Conservation (phyloP, 2,113 vertebrate species). For the Globicephala melas region DNA sequence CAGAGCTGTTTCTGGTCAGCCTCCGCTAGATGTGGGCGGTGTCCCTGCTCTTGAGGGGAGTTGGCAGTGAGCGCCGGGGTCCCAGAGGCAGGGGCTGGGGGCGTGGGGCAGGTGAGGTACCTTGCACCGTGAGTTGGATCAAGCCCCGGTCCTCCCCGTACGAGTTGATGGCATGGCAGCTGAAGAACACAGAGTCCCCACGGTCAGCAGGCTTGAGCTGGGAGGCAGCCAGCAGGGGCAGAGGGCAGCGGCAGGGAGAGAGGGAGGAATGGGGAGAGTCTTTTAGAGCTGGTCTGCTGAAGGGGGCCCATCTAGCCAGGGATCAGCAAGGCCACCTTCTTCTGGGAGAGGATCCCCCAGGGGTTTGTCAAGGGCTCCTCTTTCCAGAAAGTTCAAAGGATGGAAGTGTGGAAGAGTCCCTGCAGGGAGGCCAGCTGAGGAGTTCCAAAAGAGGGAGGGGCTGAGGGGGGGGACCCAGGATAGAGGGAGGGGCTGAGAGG, state of each 20-base stretch:
- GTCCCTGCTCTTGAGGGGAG: background rate
- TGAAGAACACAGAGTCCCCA: slow-evolving; percentile 98
- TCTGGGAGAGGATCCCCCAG: background rate
- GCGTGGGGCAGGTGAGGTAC: slow-evolving; percentile 61
- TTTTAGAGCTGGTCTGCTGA: background rate
- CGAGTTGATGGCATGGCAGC: slow-evolving; percentile 98
- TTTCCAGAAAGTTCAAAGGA: background rate
- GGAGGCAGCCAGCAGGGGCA: background rate
- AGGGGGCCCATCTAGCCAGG: background rate
- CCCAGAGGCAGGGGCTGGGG: background rate
- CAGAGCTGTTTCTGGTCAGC: background rate
- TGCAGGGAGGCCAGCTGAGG: background rate
- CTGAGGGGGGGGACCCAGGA: background rate
- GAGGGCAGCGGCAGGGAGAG: slow-evolving; percentile 27
- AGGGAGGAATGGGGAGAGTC: background rate
- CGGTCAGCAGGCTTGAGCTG: slow-evolving; percentile 97
- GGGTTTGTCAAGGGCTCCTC: background rate
- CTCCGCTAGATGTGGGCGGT: too few species aligned
- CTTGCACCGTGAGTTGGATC: slow-evolving; percentile 99
- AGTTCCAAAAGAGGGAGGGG: background rate
- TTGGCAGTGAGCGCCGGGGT: rapidly evolving
- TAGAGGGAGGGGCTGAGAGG: too few species aligned
- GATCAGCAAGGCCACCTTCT: background rate
- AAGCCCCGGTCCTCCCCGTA: slow-evolving; percentile 98
- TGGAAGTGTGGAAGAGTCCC: background rate